A percentile compares a stretch with the other conserved stretches of the same genome.
phyloP scores from a whole-genome alignment of 2,888 invertebrate genomes.

The Fragum whitleyi region DNA sequence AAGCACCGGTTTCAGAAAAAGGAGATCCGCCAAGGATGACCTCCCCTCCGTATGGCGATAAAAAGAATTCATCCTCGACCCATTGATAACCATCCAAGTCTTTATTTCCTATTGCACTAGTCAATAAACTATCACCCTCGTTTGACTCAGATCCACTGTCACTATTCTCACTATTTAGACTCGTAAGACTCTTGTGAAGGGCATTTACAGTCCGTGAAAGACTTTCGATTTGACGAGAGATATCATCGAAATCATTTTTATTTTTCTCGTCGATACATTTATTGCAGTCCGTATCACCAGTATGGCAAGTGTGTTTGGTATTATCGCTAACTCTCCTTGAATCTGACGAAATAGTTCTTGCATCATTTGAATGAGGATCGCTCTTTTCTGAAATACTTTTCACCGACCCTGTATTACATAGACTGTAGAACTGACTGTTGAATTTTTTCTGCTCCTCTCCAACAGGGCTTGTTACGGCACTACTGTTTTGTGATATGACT shows the following conservation, averaged over 20 bases:
- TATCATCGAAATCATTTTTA: conserved; percentile 75
- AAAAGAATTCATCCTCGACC: conserved; percentile 80
- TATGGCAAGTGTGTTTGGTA: conserved; percentile 58
- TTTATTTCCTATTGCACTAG: conserved; percentile 65
- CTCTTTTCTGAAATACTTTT: conserved; percentile 71
- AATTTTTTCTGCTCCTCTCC: conserved; percentile 76
- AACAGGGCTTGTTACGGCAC: conserved; percentile 38
- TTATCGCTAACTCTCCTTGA: not conserved
- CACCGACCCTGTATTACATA: conserved; percentile 79
- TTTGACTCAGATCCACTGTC: conserved; percentile 68
- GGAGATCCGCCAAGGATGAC: conserved; percentile 75
- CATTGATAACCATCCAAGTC: conserved; percentile 80
- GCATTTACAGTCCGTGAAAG: conserved; percentile 80
- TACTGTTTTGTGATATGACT: conserved; percentile 35
- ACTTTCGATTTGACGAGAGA: conserved; percentile 78
- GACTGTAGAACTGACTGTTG: conserved; percentile 80
- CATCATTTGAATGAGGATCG: conserved; percentile 53
- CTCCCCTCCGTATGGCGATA: conserved; percentile 78
- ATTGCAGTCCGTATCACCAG: conserved; percentile 53
- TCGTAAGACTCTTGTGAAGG: conserved; percentile 77
- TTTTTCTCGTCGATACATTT: conserved; percentile 61
- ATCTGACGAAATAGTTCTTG: not conserved
- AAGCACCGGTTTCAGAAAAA: conserved; percentile 71
- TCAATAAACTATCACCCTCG: conserved; percentile 61
- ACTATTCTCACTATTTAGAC: conserved; percentile 76